phyloP scores from a whole-genome alignment of 2,113 vertebrate species.

The Crotophaga sulcirostris region DNA sequence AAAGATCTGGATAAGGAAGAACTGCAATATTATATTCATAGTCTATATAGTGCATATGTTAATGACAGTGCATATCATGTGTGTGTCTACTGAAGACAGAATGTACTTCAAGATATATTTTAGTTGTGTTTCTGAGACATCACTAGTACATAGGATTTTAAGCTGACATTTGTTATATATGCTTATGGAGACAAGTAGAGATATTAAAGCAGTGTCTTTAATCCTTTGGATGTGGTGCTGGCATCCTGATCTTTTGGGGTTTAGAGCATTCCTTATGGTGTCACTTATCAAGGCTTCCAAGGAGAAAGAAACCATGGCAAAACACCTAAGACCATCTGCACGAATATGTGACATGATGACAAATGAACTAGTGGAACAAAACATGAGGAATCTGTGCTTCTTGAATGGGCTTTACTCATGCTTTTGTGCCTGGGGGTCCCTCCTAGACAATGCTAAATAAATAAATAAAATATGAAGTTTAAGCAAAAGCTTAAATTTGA shows the following conservation, averaged over 20 bases:
- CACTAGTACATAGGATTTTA: not conserved
- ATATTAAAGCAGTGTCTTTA: not conserved
- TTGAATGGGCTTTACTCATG: not conserved
- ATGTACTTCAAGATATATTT: not conserved
- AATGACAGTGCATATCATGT: not conserved
- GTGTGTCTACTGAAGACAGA: not conserved
- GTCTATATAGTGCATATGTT: not conserved
- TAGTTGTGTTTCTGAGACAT: not conserved
- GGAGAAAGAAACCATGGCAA: not conserved
- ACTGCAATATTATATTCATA: not conserved
- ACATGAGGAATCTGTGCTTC: not conserved
- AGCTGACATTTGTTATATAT: not conserved
- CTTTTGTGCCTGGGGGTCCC: not conserved
- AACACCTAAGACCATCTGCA: not conserved
- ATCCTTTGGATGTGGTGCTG: not conserved
- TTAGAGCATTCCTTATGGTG: not conserved
- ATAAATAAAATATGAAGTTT: slow-evolving; percentile 6
- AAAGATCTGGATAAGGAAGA: not conserved
- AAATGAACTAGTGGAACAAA: not conserved
- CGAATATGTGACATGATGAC: not conserved
- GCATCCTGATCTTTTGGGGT: not conserved
- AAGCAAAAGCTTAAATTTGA: not conserved
- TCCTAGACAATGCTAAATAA: slow-evolving; percentile 8
- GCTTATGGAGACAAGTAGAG: not conserved
- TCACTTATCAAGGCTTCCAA: not conserved